Evolutionary conservation across 2,797 vertebrate species (phyloP).

Genomic region (Enteromius treurensis): DNA sequence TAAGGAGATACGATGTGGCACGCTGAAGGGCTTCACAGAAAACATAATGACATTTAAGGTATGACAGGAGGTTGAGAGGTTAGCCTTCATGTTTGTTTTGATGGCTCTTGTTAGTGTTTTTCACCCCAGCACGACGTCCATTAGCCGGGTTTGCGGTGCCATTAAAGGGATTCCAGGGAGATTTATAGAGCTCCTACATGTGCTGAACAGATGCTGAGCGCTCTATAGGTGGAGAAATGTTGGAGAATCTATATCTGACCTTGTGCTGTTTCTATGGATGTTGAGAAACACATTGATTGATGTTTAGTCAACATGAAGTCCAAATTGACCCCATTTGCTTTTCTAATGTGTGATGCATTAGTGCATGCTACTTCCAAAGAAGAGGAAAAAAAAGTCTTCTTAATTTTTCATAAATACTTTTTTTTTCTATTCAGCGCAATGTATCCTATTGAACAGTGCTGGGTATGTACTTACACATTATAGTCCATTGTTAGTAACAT

Average conservation of each 20-base stretch:
- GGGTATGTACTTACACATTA: neutral
- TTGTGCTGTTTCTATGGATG: constrained; percentile 49
- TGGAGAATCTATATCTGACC: constrained; percentile 66
- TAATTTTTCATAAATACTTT: neutral
- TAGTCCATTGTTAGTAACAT: neutral
- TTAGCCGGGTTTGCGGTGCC: constrained; percentile 47
- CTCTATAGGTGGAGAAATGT: constrained; percentile 54
- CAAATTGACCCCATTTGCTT: neutral
- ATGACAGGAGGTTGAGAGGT: constrained; percentile 44
- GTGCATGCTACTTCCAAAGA: neutral
- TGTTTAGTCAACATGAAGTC: neutral
- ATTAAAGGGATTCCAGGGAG: constrained; percentile 62
- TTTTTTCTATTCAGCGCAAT: neutral
- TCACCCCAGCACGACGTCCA: constrained; percentile 46
- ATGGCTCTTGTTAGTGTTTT: constrained; percentile 46
- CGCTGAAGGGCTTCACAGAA: constrained; percentile 8
- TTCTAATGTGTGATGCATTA: neutral
- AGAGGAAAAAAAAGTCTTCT: neutral
- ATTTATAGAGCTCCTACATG: constrained; percentile 64
- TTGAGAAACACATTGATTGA: neutral
- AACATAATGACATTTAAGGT: constrained; percentile 40
- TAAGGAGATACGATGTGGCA: neutral
- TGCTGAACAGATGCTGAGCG: constrained; percentile 72
- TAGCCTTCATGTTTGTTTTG: constrained; percentile 53
- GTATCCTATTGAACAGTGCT: neutral